Evolutionary conservation across 2,797 vertebrate genomes (phyloP).

Genomic region (Eupleurogrammus muticus): DNA sequence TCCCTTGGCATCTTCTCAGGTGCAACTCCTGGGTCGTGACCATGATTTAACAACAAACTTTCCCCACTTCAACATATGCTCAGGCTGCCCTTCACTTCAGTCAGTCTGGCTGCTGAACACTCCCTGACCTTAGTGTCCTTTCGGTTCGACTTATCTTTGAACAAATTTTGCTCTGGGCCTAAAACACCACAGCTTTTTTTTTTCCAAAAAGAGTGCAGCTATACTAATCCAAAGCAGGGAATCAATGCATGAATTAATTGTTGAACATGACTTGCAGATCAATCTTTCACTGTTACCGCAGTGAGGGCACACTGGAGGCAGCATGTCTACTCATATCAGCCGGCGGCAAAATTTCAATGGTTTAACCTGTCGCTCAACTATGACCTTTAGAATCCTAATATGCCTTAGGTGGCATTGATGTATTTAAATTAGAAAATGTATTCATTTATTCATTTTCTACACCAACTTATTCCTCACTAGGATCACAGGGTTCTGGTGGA

Average conservation of each 20-base stretch:
- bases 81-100: conserved; percentile 28
- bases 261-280: conserved; percentile 70
- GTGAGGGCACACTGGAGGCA: conserved; percentile 35
- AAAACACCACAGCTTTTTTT: conserved; percentile 51
- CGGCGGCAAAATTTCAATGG: conserved; percentile 41
- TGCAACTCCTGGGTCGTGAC: neutral
- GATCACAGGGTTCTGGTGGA: too few relatives aligned
- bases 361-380: conserved; percentile 44
- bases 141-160: conserved; percentile 58
- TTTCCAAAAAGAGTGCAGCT: conserved; percentile 57
- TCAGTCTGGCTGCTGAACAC: conserved; percentile 35
- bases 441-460: too few relatives aligned
- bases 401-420: conserved; percentile 8
- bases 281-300: conserved; percentile 59
- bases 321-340: conserved; percentile 52
- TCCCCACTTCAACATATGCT: conserved; percentile 23
- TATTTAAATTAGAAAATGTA: neutral
- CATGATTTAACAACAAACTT: neutral
- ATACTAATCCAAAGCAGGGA: conserved; percentile 71
- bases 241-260: conserved; percentile 76
- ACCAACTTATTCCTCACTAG: too few relatives aligned
- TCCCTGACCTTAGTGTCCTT: conserved; percentile 60
- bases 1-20: too few relatives aligned
- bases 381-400: conserved; percentile 32
- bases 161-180: conserved; percentile 52